Conservation (phyloP, 2,113 vertebrate species). For the Ancistrus triradiatus region DNA sequence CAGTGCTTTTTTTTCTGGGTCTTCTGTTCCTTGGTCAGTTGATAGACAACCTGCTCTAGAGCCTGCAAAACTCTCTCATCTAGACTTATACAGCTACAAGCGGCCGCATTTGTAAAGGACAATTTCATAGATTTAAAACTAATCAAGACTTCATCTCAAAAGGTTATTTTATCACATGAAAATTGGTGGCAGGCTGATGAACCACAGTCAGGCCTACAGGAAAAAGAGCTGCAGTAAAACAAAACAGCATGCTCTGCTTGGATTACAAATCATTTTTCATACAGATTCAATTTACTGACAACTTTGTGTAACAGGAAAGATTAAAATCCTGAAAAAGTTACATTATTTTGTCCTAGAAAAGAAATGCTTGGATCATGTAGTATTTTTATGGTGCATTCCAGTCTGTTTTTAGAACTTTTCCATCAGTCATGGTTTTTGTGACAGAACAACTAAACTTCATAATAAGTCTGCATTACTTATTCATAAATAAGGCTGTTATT, state of each 20-base stretch:
- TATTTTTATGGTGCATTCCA: too few species aligned
- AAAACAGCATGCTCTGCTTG: neutral
- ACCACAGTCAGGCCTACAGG: neutral
- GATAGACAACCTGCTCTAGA: constrained; percentile 3
- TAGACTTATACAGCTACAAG: constrained; percentile 34
- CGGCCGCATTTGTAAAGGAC: neutral
- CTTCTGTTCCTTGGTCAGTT: neutral
- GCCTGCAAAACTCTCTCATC: constrained; percentile 26
- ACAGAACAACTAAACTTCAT: too few species aligned
- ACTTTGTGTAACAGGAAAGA: neutral
- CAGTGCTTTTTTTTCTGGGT: constrained; percentile 14
- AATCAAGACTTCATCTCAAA: too few species aligned
- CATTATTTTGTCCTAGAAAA: too few species aligned
- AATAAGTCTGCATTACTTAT: too few species aligned
- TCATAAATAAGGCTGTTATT: too few species aligned
- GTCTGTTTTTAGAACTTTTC: too few species aligned
- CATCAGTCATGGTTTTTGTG: too few species aligned
- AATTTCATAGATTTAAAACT: neutral
- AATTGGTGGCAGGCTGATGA: neutral
- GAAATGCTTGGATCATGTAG: too few species aligned
- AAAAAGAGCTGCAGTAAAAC: neutral
- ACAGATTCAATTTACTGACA: neutral
- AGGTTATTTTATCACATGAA: neutral
- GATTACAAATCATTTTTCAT: neutral
- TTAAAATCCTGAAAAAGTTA: neutral